These are phyloP conservation scores for Psilopogon haemacephalus DNA, from an alignment of 2,113 vertebrate species.

Conservation along the genomic window DNA sequence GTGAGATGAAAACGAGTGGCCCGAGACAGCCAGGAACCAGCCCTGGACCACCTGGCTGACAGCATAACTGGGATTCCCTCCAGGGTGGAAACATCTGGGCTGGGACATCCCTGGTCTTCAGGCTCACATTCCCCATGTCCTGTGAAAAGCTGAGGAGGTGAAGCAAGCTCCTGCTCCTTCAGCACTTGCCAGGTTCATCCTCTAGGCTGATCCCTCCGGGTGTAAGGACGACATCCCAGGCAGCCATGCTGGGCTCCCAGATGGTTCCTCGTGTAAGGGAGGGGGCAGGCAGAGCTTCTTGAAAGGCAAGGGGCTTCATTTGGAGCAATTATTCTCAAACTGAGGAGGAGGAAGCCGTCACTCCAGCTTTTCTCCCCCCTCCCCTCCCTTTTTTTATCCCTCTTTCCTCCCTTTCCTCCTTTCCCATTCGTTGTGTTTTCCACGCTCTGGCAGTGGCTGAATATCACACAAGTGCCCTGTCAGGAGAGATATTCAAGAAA, in stretches of 20 bases:
- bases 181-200: neutral
- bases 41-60: too few relatives aligned
- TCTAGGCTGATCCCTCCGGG: neutral
- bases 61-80: too few relatives aligned
- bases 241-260: neutral
- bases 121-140: neutral
- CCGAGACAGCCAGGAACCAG: too few relatives aligned
- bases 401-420: neutral
- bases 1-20: too few relatives aligned
- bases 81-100: neutral
- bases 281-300: neutral
- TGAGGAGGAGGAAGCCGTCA: slow-evolving; percentile 55
- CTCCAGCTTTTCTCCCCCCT: neutral
- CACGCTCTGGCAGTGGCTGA: slow-evolving; percentile 52
- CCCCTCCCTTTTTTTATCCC: neutral
- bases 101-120: neutral
- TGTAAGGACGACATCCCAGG: neutral
- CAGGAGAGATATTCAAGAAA: slow-evolving; percentile 76
- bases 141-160: neutral
- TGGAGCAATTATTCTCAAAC: slow-evolving; percentile 78
- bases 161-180: neutral
- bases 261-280: neutral
- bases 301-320: slow-evolving; percentile 65
- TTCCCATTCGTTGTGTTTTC: slow-evolving; percentile 64
- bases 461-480: slow-evolving; percentile 73